Evolutionary conservation across 1,140 invertebrate species (phyloP).

Genomic region (Drosophila rhopaloa): DNA sequence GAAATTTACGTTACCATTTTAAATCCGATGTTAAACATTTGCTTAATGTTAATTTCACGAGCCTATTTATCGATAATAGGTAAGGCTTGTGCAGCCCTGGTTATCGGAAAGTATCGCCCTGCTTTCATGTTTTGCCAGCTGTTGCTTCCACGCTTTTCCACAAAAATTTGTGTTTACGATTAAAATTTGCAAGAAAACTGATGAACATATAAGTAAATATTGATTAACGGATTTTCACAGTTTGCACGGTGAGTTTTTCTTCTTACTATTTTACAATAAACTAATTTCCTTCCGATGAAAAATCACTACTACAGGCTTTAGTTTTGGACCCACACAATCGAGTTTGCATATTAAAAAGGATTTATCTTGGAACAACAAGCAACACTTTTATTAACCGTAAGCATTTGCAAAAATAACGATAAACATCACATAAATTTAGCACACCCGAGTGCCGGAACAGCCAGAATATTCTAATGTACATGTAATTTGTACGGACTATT

Average conservation of each 20-base stretch:
- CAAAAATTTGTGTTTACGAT: slow-evolving; percentile 1
- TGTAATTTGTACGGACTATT: background rate
- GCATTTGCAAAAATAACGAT: background rate
- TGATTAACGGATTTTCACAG: background rate
- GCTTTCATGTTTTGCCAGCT: slow-evolving; percentile 14
- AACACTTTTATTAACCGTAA: background rate
- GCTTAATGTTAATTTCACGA: too few species aligned
- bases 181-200: background rate
- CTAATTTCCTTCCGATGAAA: background rate
- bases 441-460: background rate
- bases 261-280: too few species aligned
- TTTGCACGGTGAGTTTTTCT: background rate
- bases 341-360: too few species aligned
- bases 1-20: too few species aligned
- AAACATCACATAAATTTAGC: slow-evolving; percentile 2
- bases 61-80: background rate
- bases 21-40: too few species aligned
- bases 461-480: too few species aligned
- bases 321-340: too few species aligned
- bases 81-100: background rate
- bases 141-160: slow-evolving; percentile 25
- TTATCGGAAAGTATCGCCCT: background rate
- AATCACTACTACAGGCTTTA: background rate
- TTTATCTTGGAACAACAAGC: too few species aligned
- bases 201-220: slow-evolving; percentile 3